phyloP scores from a whole-genome alignment of 2,888 invertebrate genomes.

The Drosophila antonietae region DNA sequence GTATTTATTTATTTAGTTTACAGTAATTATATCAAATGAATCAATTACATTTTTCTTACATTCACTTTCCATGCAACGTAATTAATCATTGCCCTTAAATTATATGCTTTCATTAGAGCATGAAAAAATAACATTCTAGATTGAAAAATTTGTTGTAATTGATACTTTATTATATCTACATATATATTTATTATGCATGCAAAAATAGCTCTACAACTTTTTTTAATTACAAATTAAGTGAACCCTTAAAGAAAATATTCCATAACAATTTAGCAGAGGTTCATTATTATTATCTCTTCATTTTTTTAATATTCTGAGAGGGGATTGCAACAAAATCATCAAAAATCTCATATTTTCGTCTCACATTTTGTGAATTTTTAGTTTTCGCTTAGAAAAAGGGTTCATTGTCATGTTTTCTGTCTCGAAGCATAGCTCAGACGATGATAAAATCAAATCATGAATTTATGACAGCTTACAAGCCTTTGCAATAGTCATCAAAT shows the following conservation, averaged over 20 bases:
- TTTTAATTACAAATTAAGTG: neutral
- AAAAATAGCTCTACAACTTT: neutral
- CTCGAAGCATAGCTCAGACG: neutral
- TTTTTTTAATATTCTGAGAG: neutral
- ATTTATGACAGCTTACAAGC: slow-evolving; percentile 15
- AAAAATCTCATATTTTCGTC: neutral
- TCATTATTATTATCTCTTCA: neutral
- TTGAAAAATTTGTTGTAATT: neutral
- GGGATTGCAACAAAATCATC: neutral
- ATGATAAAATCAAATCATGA: slow-evolving; percentile 9
- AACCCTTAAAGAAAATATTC: neutral
- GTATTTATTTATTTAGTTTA: too few relatives aligned
- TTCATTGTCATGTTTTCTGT: neutral
- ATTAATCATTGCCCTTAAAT: too few relatives aligned
- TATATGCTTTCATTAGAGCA: too few relatives aligned
- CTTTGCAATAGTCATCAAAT: neutral
- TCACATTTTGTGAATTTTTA: neutral
- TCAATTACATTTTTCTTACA: too few relatives aligned
- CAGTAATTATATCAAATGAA: too few relatives aligned
- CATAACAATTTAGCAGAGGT: neutral
- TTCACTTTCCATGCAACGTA: too few relatives aligned
- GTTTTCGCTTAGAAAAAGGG: neutral
- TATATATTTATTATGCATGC: neutral
- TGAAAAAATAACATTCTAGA: neutral
- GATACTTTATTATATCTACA: neutral